These are phyloP conservation scores for Pollicipes pollicipes DNA, from an alignment of 1,140 invertebrate species.

Conservation along the genomic window DNA sequence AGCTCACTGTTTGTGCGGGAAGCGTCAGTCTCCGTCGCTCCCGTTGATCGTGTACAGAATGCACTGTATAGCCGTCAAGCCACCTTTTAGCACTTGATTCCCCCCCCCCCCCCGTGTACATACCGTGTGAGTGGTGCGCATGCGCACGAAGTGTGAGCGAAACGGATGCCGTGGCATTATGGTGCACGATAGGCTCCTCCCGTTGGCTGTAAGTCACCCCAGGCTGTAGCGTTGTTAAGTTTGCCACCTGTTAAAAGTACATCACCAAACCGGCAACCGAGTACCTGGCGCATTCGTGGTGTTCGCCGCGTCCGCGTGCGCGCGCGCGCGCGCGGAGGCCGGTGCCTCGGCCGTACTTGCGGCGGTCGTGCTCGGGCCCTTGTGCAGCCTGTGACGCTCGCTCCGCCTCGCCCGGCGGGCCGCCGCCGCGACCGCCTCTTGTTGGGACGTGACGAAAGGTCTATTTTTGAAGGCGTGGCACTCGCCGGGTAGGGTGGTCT, in stretches of 20 bases:
- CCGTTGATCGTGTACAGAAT: not conserved
- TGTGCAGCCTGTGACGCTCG: too few species aligned
- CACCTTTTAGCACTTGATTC: too few species aligned
- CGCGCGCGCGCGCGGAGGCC: too few species aligned
- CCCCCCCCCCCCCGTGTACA: not conserved
- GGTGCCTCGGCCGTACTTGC: too few species aligned
- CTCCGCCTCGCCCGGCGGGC: too few species aligned
- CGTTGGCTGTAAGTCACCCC: not conserved
- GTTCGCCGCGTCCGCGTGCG: too few species aligned
- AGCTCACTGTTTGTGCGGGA: too few species aligned
- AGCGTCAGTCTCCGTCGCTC: too few species aligned
- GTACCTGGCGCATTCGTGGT: not conserved
- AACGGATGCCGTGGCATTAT: not conserved
- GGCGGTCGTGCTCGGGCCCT: too few species aligned
- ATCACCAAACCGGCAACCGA: not conserved
- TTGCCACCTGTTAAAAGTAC: not conserved
- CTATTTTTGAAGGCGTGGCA: not conserved
- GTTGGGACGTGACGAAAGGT: not conserved
- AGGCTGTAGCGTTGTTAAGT: slow-evolving; percentile 1
- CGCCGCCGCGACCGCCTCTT: not conserved
- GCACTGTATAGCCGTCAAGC: not conserved
- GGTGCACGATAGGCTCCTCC: not conserved
- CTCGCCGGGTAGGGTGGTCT: not conserved
- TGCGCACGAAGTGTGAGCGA: not conserved
- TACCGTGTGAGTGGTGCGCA: not conserved